phyloP scores from a whole-genome alignment of 2,888 invertebrate genomes.

The Tuta absoluta region DNA sequence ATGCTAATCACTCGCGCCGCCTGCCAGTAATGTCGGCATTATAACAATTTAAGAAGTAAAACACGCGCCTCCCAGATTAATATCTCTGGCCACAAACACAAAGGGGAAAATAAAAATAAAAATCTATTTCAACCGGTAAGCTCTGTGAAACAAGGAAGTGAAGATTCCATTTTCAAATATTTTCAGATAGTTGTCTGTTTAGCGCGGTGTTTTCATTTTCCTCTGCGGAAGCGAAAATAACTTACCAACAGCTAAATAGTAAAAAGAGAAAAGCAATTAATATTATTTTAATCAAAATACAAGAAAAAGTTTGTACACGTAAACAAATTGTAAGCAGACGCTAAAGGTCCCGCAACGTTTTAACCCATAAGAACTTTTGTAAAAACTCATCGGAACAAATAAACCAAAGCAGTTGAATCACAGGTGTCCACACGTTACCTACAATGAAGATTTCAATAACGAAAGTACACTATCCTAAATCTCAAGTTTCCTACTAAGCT shows the following conservation, averaged over 20 bases:
- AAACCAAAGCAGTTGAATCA: no score
- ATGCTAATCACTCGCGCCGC: slow-evolving; percentile 75
- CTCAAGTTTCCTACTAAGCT: no score
- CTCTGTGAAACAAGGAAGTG: neutral
- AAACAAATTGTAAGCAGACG: no score
- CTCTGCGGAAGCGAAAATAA: neutral
- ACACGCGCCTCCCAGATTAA: slow-evolving; percentile 25
- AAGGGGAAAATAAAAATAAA: slow-evolving; percentile 16
- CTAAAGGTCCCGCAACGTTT: no score
- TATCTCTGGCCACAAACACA: slow-evolving; percentile 24
- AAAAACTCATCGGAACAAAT: no score
- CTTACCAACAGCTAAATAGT: neutral
- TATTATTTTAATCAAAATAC: neutral
- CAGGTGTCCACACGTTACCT: no score
- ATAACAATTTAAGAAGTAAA: slow-evolving; percentile 77
- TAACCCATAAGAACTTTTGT: no score
- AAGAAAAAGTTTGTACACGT: no score
- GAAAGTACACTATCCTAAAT: neutral
- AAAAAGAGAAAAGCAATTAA: neutral
- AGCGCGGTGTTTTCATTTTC: no score
- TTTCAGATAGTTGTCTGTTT: neutral
- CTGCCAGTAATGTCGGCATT: slow-evolving; percentile 72
- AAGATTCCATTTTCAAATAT: slow-evolving; percentile 9
- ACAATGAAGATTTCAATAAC: neutral
- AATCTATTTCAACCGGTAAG: neutral